phyloP scores from a whole-genome alignment of 1,140 invertebrate genomes.

The Pachypeltis micranthus region DNA sequence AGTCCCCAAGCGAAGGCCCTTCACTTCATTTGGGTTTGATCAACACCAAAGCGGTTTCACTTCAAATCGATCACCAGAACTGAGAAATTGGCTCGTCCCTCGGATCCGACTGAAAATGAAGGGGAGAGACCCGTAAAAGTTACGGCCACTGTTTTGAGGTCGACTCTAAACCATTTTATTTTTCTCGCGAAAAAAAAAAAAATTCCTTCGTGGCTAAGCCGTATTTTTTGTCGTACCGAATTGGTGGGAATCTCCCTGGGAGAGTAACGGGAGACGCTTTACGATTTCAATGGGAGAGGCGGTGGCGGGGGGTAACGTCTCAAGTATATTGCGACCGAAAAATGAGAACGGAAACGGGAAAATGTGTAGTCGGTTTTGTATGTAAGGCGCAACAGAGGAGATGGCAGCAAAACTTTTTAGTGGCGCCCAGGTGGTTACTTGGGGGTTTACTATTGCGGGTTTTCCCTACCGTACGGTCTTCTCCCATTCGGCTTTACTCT shows the following conservation, averaged over 20 bases:
- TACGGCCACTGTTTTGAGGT: too few relatives aligned
- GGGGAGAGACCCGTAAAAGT: too few relatives aligned
- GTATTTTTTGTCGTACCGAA: background rate
- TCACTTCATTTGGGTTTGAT: too few relatives aligned
- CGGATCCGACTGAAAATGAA: too few relatives aligned
- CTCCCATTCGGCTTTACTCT: background rate
- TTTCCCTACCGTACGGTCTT: background rate
- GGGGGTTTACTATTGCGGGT: constrained; percentile 4
- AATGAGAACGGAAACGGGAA: background rate
- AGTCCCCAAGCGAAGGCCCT: too few relatives aligned
- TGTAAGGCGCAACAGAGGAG: background rate
- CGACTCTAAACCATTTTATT: constrained; percentile 6
- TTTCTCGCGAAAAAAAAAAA: background rate
- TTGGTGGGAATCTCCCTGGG: background rate
- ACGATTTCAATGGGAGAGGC: background rate
- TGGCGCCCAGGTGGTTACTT: background rate
- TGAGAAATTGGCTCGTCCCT: too few relatives aligned
- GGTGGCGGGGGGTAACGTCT: background rate
- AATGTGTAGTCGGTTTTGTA: background rate
- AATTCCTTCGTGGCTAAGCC: background rate
- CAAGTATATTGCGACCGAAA: constrained; percentile 4
- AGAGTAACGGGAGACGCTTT: background rate
- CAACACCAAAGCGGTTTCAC: too few relatives aligned
- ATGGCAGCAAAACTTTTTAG: too few relatives aligned
- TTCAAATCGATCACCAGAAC: too few relatives aligned